Conservation (phyloP, 2,113 vertebrate genomes). For the Balaenoptera acutorostrata region DNA sequence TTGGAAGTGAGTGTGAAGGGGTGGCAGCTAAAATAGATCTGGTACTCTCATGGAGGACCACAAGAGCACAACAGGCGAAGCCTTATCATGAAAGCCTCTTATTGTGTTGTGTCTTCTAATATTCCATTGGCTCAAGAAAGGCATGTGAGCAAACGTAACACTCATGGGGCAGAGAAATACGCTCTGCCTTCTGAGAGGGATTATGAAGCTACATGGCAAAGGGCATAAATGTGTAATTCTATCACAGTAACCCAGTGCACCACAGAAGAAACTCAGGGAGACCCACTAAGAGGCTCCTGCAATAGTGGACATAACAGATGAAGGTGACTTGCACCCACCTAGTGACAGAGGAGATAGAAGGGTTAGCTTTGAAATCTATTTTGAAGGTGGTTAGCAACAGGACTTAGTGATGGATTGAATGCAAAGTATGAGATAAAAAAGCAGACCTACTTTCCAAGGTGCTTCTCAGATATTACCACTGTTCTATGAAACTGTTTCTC, state of each 20-base stretch:
- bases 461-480: neutral
- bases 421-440: neutral
- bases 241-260: neutral
- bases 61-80: neutral
- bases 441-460: neutral
- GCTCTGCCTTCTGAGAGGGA: neutral
- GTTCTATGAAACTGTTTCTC: neutral
- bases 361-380: neutral
- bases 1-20: neutral
- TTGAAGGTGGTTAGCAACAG: neutral
- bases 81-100: neutral
- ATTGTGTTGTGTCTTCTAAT: neutral
- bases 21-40: neutral
- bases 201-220: neutral
- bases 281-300: neutral
- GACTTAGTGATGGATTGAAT: neutral
- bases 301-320: neutral
- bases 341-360: neutral
- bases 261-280: neutral
- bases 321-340: neutral
- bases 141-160: neutral
- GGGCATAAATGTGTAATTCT: neutral
- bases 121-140: neutral
- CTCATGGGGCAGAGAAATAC: neutral
- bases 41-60: neutral